A percentile compares a stretch with the other conserved stretches of the same genome.
Evolutionary conservation across 2,113 vertebrate species (phyloP).

Genomic region (Aplodontia rufa): DNA sequence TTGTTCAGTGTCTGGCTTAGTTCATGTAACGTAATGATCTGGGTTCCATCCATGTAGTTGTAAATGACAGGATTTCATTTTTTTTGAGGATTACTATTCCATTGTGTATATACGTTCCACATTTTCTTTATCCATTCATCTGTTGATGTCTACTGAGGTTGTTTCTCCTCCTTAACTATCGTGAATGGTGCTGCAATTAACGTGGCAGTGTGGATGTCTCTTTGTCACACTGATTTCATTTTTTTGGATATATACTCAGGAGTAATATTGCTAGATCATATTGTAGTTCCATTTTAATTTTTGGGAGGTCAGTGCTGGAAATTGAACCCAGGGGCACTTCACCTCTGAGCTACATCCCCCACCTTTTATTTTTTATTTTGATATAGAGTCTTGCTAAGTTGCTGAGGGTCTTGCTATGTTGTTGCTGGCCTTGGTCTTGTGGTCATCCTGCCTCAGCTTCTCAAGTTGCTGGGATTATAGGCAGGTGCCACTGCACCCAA

Average conservation of each 20-base stretch:
- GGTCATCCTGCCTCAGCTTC: too few species aligned
- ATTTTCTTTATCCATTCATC: not conserved
- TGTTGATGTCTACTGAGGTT: not conserved
- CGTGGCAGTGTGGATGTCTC: not conserved
- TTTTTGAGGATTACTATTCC: not conserved
- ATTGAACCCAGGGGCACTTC: not conserved
- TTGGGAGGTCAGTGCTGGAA: not conserved
- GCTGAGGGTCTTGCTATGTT: not conserved
- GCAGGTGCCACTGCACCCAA: not conserved
- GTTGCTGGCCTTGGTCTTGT: too few species aligned
- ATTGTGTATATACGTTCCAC: not conserved
- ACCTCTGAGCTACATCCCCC: too few species aligned
- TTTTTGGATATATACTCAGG: not conserved
- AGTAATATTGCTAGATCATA: not conserved
- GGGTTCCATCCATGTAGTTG: not conserved
- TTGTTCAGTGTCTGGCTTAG: not conserved
- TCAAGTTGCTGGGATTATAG: not conserved
- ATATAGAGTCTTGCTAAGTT: not conserved
- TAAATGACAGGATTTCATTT: not conserved
- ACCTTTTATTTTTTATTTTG: too few species aligned
- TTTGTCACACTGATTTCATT: not conserved
- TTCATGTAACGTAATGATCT: not conserved
- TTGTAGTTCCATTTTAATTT: not conserved
- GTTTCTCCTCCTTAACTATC: not conserved
- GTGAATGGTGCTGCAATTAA: not conserved